These are phyloP conservation scores for Tychaedon coryphoeus DNA, from an alignment of 2,113 vertebrate species.

Conservation along the genomic window DNA sequence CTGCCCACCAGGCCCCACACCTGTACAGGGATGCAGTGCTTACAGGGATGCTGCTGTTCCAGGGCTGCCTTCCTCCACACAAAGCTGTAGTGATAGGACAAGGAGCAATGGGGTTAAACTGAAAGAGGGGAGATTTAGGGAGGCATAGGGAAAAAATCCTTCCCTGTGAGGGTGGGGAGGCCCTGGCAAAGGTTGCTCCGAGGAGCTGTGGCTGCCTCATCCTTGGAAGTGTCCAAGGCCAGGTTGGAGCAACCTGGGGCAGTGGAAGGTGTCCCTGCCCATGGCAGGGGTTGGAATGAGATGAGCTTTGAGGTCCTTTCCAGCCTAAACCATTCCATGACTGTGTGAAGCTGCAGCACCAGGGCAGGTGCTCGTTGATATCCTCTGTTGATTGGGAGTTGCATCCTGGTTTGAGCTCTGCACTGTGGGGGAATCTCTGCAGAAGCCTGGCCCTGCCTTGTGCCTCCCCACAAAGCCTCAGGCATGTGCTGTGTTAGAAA, in stretches of 20 bases:
- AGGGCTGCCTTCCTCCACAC: neutral
- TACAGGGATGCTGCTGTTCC: neutral
- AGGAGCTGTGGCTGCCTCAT: neutral
- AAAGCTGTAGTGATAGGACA: neutral
- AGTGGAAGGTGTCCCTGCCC: neutral
- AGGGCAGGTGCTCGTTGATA: accelerated
- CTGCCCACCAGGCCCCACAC: neutral
- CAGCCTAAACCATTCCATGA: accelerated
- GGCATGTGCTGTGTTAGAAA: neutral
- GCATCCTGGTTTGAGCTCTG: neutral
- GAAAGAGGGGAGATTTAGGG: neutral
- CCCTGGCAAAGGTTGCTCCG: neutral
- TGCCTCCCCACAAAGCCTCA: neutral
- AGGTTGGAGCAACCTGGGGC: neutral
- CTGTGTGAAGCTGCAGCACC: neutral
- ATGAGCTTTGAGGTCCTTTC: neutral
- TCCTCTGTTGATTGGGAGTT: accelerated
- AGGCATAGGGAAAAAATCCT: neutral
- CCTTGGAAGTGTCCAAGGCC: neutral
- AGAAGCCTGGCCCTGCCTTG: neutral
- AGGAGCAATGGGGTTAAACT: neutral
- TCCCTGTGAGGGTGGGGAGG: neutral
- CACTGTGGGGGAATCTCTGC: neutral
- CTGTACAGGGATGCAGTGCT: neutral
- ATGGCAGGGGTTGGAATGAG: neutral